Percentiles rank a stretch among this genome's conserved stretches.
Conservation (phyloP, 2,797 vertebrate species). For the Pipistrellus nathusii region DNA sequence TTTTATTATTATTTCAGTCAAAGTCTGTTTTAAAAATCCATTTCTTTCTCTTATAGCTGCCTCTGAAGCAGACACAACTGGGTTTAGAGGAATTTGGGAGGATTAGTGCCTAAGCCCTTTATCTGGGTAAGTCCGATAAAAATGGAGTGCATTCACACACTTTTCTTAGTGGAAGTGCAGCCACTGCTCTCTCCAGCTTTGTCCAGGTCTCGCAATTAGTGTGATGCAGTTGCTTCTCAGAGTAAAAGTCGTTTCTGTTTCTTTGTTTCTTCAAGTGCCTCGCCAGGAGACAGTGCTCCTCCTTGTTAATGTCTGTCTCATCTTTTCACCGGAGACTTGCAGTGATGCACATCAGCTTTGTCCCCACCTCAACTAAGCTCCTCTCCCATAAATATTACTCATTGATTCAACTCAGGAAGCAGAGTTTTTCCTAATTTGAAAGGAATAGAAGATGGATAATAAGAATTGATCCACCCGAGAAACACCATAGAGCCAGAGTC, state of each 20-base stretch:
- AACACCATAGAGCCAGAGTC: not conserved
- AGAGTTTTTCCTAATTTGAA: constrained; percentile 20
- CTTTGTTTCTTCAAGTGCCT: not conserved
- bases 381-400: not conserved
- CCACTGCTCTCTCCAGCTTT: not conserved
- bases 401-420: not conserved
- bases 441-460: constrained; percentile 31
- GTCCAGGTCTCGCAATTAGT: not conserved
- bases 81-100: not conserved
- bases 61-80: not conserved
- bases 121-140: not conserved
- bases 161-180: too few relatives aligned
- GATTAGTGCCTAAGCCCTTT: not conserved
- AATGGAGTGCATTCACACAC: not conserved
- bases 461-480: constrained; percentile 25
- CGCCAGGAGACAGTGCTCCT: fast-evolving
- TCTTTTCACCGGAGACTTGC: not conserved
- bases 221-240: not conserved
- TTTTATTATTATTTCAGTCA: constrained; percentile 23
- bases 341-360: fast-evolving
- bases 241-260: not conserved
- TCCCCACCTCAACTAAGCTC: fast-evolving
- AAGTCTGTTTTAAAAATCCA: not conserved
- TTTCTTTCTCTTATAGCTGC: not conserved
- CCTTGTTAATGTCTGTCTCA: not conserved